Base-by-base conservation (phyloP, 2,888 invertebrate species). In the Rhodophaea formosa region DNA sequence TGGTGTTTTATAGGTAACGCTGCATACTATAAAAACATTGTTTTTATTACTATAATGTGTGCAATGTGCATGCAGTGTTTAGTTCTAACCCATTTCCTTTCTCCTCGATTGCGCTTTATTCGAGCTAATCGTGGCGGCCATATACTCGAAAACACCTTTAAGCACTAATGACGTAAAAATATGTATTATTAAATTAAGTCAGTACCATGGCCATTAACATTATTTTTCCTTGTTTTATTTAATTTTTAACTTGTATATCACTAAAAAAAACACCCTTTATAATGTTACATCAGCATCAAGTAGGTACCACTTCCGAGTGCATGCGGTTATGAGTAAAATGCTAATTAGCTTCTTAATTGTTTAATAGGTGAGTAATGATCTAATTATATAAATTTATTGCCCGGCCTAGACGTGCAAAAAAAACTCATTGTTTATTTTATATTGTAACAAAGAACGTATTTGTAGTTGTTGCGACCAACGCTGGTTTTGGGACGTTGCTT, bases 341-440 rank as follows among this genome's bases (percentile, higher is more conserved):
- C 43, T 42, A 53, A 53, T 43, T 53, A 53, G 23, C 23, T 42
- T 53, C 29, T 29, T 53, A 53, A 43, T 53, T 53, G 43, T 53
- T 53, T 53, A 53, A 53, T 53, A 53, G 53, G 42, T 53, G 42
- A 42, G 53, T 53, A 53, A 53, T 23, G 53, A 43, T 53, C 42
- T 53, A 53, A 53, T 53, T 53, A 53, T 43, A 53, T 53, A 23
- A 53, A 53, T 53, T 53, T 53, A 53, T 53, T 17, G 29, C 51
- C 35, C 16, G 8, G 35, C 51, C 39, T 53, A 53, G 53, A 53
- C 42, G 43, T 53, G 53, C 39, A 53, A 53, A 53, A 53, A 53
- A 53, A 53, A 51, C n/a, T 46, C 47, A 30, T 49, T 39, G 35
- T 51, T 39, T 10, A 51, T 35, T 51, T 51, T 35, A n/a, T 35